Conservation (phyloP, 2,113 vertebrate genomes). For the Bubo scandiacus region DNA sequence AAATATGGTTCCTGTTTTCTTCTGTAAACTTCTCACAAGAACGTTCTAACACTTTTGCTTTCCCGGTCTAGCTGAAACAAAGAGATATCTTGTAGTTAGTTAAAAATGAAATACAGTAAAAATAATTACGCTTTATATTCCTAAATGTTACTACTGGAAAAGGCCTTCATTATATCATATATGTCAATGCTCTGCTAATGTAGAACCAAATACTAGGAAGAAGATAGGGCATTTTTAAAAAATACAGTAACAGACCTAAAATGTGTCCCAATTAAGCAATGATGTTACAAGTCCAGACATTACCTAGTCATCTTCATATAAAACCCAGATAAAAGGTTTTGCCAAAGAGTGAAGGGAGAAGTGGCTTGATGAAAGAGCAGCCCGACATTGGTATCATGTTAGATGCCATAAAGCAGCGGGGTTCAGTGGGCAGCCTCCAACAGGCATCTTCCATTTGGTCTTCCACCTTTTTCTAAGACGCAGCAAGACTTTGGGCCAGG, state of each 20-base stretch:
- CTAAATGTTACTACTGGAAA: background rate
- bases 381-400: rapidly evolving
- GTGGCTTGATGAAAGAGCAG: background rate
- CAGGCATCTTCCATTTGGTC: background rate
- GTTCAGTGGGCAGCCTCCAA: background rate
- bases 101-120: background rate
- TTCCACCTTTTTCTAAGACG: background rate
- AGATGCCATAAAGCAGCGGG: background rate
- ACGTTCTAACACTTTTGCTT: background rate
- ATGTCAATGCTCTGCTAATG: background rate
- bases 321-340: background rate
- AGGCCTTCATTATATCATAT: background rate
- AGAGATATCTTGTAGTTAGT: background rate
- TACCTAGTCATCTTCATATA: background rate
- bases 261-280: background rate
- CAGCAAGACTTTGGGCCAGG: background rate
- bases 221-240: background rate
- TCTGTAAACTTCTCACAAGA: background rate
- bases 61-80: background rate
- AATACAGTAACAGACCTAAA: background rate
- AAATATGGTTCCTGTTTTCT: background rate
- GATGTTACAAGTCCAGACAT: background rate
- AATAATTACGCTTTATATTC: background rate
- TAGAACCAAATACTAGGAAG: background rate
- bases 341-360: background rate